phyloP scores from a whole-genome alignment of 2,888 invertebrate species.

The Lasioglossum pauxillum region DNA sequence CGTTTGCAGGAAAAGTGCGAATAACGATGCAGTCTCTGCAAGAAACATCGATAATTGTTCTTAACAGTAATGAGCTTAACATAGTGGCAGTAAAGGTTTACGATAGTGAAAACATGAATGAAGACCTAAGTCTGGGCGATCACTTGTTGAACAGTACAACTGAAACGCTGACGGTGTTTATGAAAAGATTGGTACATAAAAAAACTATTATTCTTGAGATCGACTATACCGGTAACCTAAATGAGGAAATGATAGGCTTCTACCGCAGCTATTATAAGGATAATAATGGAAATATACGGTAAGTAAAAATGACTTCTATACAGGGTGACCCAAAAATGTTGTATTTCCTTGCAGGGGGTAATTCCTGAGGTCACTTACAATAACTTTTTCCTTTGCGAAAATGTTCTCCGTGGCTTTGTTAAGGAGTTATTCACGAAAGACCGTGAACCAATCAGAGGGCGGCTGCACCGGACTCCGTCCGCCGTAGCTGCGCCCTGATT shows the following conservation, averaged over 20 bases:
- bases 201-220: slow-evolving; percentile 80
- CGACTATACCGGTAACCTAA: slow-evolving; percentile 86
- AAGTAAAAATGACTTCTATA: slow-evolving; percentile 76
- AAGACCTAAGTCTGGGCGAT: neutral
- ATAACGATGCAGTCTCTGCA: slow-evolving; percentile 83
- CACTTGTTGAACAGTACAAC: slow-evolving; percentile 79
- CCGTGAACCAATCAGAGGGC: too few species aligned
- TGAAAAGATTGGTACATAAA: slow-evolving; percentile 80
- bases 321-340: too few species aligned
- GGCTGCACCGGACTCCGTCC: too few species aligned
- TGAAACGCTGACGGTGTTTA: slow-evolving; percentile 85
- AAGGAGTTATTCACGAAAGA: too few species aligned
- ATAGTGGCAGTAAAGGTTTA: slow-evolving; percentile 72
- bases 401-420: too few species aligned
- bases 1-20: slow-evolving; percentile 84
- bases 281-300: slow-evolving; percentile 83
- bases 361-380: too few species aligned
- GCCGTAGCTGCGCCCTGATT: too few species aligned
- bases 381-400: neutral
- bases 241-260: slow-evolving; percentile 88
- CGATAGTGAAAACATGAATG: neutral
- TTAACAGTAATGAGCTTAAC: slow-evolving; percentile 85
- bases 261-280: slow-evolving; percentile 87
- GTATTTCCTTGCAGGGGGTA: too few species aligned
- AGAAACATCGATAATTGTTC: slow-evolving; percentile 81